phyloP scores from a whole-genome alignment of 2,797 vertebrate species.

The Rhadinocentrus ornatus region DNA sequence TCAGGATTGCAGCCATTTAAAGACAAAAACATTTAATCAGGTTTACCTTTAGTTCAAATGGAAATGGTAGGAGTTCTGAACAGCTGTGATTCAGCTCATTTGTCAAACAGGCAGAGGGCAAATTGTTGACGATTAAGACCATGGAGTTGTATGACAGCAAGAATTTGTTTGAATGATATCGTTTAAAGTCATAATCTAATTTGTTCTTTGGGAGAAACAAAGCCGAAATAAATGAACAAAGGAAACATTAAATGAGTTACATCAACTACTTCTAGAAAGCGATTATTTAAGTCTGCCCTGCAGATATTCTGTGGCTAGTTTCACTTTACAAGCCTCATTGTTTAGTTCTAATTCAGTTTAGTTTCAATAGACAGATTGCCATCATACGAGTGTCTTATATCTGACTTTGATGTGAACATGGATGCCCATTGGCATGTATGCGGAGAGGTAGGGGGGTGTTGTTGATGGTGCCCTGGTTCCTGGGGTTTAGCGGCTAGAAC shows the following conservation, averaged over 20 bases:
- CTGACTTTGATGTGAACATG: not conserved
- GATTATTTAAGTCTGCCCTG: slow-evolving; percentile 24
- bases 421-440: not conserved
- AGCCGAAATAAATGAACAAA: slow-evolving; percentile 28
- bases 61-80: slow-evolving; percentile 49
- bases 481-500: too few relatives aligned
- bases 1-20: slow-evolving; percentile 37
- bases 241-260: slow-evolving; percentile 29
- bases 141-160: slow-evolving; percentile 20
- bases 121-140: slow-evolving; percentile 51
- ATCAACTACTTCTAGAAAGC: slow-evolving; percentile 23
- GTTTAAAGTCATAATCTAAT: slow-evolving; percentile 19
- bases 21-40: slow-evolving; percentile 36
- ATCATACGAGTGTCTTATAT: not conserved
- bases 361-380: not conserved
- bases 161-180: slow-evolving; percentile 52
- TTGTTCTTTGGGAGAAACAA: slow-evolving; percentile 33
- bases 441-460: too few relatives aligned
- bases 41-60: slow-evolving; percentile 50
- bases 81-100: slow-evolving; percentile 39
- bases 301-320: slow-evolving; percentile 16
- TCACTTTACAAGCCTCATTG: not conserved
- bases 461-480: too few relatives aligned
- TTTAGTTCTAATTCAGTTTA: not conserved
- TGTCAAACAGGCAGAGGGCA: slow-evolving; percentile 43